These are phyloP conservation scores for Sciurus carolinensis DNA, from an alignment of 2,797 vertebrate genomes.

Conservation along the genomic window DNA sequence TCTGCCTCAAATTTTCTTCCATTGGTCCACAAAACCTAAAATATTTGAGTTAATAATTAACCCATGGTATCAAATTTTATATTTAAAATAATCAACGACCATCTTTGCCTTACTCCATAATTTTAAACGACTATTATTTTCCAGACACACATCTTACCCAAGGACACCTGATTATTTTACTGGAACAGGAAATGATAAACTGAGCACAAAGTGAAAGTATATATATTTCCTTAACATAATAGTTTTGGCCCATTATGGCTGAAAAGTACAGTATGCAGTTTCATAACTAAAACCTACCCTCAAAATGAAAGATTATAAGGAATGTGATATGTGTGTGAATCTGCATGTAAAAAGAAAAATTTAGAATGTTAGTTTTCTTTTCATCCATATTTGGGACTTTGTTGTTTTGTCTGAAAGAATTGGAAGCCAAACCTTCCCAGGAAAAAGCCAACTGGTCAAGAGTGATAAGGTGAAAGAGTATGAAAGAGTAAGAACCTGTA, in stretches of 20 bases:
- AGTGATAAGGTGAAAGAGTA: not conserved
- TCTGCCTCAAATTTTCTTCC: not conserved
- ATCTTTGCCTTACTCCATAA: conserved; percentile 16
- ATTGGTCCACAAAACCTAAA: not conserved
- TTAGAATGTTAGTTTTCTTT: not conserved
- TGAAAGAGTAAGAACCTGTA: not conserved
- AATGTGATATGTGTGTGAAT: not conserved
- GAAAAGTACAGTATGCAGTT: not conserved
- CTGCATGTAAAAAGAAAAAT: not conserved
- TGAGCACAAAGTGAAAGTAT: not conserved
- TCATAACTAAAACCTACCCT: conserved; percentile 39
- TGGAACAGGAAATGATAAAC: not conserved
- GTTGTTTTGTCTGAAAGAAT: not conserved
- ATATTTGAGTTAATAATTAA: not conserved
- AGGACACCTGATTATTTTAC: not conserved
- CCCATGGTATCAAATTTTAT: not conserved
- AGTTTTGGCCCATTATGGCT: not conserved
- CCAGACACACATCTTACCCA: not conserved
- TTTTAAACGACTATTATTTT: conserved; percentile 33
- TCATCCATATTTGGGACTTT: not conserved
- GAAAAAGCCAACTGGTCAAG: not conserved
- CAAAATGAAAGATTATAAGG: not conserved
- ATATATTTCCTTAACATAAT: not conserved
- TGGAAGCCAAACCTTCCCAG: not conserved
- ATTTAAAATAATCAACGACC: conserved; percentile 12